Base-by-base conservation (phyloP, 1,140 invertebrate species). In the Ephestia elutella region DNA sequence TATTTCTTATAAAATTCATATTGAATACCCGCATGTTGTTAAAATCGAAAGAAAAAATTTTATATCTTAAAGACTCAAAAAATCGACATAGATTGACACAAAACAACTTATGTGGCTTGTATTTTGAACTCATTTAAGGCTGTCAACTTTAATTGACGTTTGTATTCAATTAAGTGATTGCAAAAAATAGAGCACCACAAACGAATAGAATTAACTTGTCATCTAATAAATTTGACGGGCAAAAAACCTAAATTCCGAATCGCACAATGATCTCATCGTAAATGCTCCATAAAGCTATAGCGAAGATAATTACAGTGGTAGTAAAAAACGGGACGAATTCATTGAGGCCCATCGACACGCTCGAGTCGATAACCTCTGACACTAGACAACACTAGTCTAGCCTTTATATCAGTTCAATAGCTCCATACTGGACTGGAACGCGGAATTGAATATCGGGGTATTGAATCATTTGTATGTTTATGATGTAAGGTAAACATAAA, bases 281-380 rank as follows among this genome's bases (percentile, higher is more conserved):
- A 49, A 9, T 49, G 48, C 48, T 49, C 15, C 48, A 49, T 32
- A 32, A 32, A 11, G 30, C 9, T 32, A 9, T 11, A 8, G 30
- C 30, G 11, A 10, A 10, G 11, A 32, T 32, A 32, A 32, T 32
- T 32, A 32, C 1, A 32, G 30, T 11, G 30, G 53, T 60, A 66
- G 65, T 66, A 63, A 67, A 67, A 75, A 75, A 50, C 64, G 57
- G 63, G 66, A 66, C 28, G 56, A 55, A 57, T 13, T 65, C 51
- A 70, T 62, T 68, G 63, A 65, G 54, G 62, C 62, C 54, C 61
- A 70, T 72, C 71, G 70, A 60, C 64, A 63, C 44, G 7, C 21
- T 25, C 21, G 53, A 48, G 19, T 60, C 62, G 65, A 74, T 74
- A 73, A 77, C 68, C 72, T 70, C 49, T 69, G 60, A 61, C 68